These are phyloP conservation scores for Lamprotornis superbus DNA, from an alignment of 2,113 vertebrate genomes.

Conservation along the genomic window DNA sequence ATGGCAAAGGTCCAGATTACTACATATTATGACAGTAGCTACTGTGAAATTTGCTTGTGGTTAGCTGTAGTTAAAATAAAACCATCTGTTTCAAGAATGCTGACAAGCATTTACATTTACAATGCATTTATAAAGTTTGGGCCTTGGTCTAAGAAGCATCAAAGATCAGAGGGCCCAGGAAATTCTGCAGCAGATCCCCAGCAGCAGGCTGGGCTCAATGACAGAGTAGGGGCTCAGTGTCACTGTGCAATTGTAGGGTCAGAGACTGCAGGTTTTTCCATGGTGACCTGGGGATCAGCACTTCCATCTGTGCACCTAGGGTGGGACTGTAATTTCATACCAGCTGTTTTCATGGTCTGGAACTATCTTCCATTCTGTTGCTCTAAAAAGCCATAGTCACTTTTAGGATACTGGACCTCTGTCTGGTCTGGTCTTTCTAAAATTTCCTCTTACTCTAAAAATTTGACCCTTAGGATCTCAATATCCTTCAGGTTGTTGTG, in stretches of 20 bases:
- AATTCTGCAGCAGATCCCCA: neutral
- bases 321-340: neutral
- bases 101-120: neutral
- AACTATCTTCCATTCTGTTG: neutral
- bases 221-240: no score
- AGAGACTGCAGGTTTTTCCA: neutral
- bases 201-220: neutral
- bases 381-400: neutral
- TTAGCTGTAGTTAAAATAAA: neutral
- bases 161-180: neutral
- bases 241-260: neutral
- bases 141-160: neutral
- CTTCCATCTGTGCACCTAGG: neutral
- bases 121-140: neutral
- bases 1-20: neutral
- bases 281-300: neutral
- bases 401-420: neutral
- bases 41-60: neutral
- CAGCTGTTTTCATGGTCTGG: neutral
- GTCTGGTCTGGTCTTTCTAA: neutral
- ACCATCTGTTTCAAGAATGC: neutral
- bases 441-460: neutral
- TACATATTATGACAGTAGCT: neutral
- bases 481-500: neutral
- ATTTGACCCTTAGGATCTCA: neutral